A percentile compares a stretch with the other conserved stretches of the same genome.
Evolutionary conservation across 2,888 invertebrate genomes (phyloP).

Genomic region (Drosophila koepferae): DNA sequence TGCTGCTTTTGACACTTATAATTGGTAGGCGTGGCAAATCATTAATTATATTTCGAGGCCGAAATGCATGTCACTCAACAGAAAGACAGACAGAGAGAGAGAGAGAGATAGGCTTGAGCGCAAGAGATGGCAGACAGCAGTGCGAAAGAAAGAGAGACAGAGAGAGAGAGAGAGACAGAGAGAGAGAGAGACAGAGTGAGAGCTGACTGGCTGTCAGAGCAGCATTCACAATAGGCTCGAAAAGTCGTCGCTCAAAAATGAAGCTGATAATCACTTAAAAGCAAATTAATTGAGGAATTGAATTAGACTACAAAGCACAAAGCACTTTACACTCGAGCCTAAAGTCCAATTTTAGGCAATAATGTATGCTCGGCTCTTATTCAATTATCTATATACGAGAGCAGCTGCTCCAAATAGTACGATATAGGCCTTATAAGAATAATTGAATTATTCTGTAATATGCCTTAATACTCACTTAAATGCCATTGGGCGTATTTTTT

Average conservation of each 20-base stretch:
- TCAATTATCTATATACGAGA: not conserved
- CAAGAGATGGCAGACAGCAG: not conserved
- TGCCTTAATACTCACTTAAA: not conserved
- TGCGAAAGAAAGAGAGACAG: not conserved
- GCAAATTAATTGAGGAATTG: slow-evolving; percentile 12
- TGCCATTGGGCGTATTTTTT: not conserved
- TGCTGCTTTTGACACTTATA: slow-evolving; percentile 75
- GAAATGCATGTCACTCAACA: slow-evolving; percentile 69
- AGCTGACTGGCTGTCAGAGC: slow-evolving; percentile 26
- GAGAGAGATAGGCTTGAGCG: not conserved
- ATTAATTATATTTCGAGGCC: slow-evolving; percentile 75
- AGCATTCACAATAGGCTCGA: slow-evolving; percentile 20
- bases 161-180: slow-evolving; percentile 1
- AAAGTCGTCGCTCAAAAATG: slow-evolving; percentile 1
- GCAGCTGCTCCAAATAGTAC: not conserved
- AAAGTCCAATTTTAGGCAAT: not conserved
- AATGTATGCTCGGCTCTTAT: not conserved
- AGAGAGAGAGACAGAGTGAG: not conserved
- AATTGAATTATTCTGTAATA: not conserved
- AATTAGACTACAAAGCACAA: slow-evolving; percentile 8
- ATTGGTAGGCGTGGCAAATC: slow-evolving; percentile 77
- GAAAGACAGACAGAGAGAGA: not conserved
- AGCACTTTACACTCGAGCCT: not conserved
- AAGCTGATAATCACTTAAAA: slow-evolving; percentile 30
- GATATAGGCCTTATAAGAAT: not conserved